Evolutionary conservation across 2,797 vertebrate genomes (phyloP).

Genomic region (Gobionotothen gibberifrons): DNA sequence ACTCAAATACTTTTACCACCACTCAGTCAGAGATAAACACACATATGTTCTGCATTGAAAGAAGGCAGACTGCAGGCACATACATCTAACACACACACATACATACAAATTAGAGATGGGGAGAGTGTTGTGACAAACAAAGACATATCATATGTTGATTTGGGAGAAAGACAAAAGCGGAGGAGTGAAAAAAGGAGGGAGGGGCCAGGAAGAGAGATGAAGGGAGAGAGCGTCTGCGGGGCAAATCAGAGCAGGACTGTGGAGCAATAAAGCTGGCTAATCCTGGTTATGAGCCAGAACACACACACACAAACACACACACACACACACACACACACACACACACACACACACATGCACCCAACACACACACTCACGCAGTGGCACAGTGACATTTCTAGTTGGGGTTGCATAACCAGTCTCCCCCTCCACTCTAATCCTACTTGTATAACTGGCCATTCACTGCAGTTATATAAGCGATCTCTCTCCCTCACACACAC

Average conservation of each 20-base stretch:
- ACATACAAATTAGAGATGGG: background rate
- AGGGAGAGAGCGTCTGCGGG: conserved; percentile 39
- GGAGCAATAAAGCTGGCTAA: conserved; percentile 68
- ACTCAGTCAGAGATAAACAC: conserved; percentile 15
- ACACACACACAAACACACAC: conserved; percentile 48
- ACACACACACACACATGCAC: conserved; percentile 8
- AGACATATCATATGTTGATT: conserved; percentile 18
- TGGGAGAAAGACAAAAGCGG: conserved; percentile 21
- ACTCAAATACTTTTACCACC: conserved; percentile 11
- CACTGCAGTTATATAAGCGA: conserved; percentile 77
- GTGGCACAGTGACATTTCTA: conserved; percentile 80
- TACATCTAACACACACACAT: conserved; percentile 21
- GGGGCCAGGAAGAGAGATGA: conserved; percentile 13
- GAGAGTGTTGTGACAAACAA: background rate
- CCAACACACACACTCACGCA: conserved; percentile 29
- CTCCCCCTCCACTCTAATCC: conserved; percentile 79
- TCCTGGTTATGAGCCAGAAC: conserved; percentile 69
- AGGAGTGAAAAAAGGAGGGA: background rate
- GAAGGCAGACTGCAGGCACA: background rate
- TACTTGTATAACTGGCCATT: conserved; percentile 83
- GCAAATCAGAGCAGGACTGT: conserved; percentile 60
- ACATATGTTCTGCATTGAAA: background rate
- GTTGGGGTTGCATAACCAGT: conserved; percentile 80
- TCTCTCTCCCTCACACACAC: conserved; percentile 32
- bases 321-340: conserved; percentile 20